Evolutionary conservation across 2,113 vertebrate genomes (phyloP).

Genomic region (Oncorhynchus mykiss): DNA sequence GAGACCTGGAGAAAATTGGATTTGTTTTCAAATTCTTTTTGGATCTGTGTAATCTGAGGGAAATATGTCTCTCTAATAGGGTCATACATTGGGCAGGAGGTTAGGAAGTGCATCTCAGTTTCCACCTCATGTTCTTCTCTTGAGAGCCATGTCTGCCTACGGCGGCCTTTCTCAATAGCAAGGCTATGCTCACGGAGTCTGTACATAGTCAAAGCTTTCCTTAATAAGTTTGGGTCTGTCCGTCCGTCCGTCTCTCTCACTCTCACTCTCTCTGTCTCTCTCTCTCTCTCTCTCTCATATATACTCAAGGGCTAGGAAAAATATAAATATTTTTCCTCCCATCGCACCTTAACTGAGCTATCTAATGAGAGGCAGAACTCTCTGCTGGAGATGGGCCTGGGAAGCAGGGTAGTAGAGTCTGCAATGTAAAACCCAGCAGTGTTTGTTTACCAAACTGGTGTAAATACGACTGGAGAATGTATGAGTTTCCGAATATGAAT

Average conservation of each 20-base stretch:
- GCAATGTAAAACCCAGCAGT: constrained; percentile 61
- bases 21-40: no score
- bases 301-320: constrained; percentile 75
- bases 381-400: constrained; percentile 59
- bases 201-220: no score
- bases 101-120: no score
- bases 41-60: no score
- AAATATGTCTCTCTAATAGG: no score
- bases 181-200: no score
- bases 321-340: constrained; percentile 74
- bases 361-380: constrained; percentile 72
- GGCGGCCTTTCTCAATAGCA: no score
- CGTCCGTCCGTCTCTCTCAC: constrained; percentile 20
- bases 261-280: no score
- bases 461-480: constrained; percentile 35
- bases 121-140: no score
- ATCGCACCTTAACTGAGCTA: constrained; percentile 65
- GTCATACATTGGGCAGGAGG: no score
- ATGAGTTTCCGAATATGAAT: neutral
- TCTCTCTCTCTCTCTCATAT: constrained; percentile 52
- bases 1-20: constrained; percentile 50
- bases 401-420: constrained; percentile 21
- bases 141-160: no score
- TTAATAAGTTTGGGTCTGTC: no score
- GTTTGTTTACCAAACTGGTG: constrained; percentile 42